A percentile compares a stretch with the other conserved stretches of the same genome.
Evolutionary conservation across 1,140 invertebrate genomes (phyloP).

Genomic region (Bilobella aurantiaca): DNA sequence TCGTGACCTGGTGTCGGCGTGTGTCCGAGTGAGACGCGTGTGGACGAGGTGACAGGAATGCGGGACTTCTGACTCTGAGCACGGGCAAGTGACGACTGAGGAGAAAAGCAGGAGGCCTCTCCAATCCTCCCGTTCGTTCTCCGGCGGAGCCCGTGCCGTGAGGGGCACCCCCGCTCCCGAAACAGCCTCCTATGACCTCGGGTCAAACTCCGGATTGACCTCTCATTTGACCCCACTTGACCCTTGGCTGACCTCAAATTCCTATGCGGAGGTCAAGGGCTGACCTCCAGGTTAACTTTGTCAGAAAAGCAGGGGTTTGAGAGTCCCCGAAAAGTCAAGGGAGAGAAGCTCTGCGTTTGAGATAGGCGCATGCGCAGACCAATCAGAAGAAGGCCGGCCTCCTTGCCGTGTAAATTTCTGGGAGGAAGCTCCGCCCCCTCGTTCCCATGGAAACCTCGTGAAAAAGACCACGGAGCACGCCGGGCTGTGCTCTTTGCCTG

Average conservation of each 20-base stretch:
- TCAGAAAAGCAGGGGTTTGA: slow-evolving; percentile 28
- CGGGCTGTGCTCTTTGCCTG: too few relatives aligned
- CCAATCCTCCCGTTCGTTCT: neutral
- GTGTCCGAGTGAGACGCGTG: neutral
- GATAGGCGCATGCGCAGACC: slow-evolving; percentile 8
- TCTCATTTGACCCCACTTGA: neutral
- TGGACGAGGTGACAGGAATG: too few relatives aligned
- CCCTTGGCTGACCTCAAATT: too few relatives aligned
- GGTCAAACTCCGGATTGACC: neutral
- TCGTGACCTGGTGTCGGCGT: neutral
- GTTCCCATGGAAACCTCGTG: too few relatives aligned
- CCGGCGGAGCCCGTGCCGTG: neutral
- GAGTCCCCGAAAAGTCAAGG: slow-evolving; percentile 10
- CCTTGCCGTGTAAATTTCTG: neutral
- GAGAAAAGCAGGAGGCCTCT: neutral
- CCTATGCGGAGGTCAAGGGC: neutral
- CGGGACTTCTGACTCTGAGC: too few relatives aligned
- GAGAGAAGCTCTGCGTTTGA: slow-evolving; percentile 24
- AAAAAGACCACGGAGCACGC: too few relatives aligned
- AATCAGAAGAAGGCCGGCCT: neutral
- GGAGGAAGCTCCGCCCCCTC: neutral
- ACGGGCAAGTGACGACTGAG: too few relatives aligned
- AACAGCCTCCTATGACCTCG: neutral
- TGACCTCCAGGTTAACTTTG: slow-evolving; percentile 9
- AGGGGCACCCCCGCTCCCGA: neutral